phyloP scores from a whole-genome alignment of 2,797 vertebrate species.

The Poliocrania exsul region DNA sequence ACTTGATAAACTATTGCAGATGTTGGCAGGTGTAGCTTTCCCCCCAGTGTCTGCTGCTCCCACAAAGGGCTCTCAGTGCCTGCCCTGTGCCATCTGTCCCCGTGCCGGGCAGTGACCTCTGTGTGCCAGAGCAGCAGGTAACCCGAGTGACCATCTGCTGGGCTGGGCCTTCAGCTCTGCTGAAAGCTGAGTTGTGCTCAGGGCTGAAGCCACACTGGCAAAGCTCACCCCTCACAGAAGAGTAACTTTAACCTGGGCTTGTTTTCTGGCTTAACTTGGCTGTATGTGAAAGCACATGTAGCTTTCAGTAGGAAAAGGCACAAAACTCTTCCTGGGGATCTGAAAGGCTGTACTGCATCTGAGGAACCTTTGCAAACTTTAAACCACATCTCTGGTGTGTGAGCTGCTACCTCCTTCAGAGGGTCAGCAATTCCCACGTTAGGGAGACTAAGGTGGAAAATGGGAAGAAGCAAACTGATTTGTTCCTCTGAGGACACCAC shows the following conservation, averaged over 20 bases:
- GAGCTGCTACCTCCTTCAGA: neutral
- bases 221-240: neutral
- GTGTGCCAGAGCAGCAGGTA: slow-evolving; percentile 64
- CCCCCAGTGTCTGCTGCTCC: neutral
- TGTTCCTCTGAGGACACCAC: neutral
- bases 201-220: neutral
- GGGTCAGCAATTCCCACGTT: neutral
- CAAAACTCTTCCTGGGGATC: neutral
- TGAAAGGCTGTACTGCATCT: neutral
- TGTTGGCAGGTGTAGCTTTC: slow-evolving; percentile 71
- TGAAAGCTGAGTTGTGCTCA: neutral
- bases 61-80: neutral
- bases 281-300: rapidly evolving
- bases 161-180: slow-evolving; percentile 5
- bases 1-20: slow-evolving; percentile 47
- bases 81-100: slow-evolving; percentile 66
- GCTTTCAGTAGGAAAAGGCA: neutral
- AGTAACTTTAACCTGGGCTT: neutral
- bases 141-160: slow-evolving; percentile 69
- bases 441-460: neutral
- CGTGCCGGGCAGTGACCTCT: slow-evolving; percentile 15
- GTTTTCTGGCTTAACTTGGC: neutral
- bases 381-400: neutral
- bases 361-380: neutral
- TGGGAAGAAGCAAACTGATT: neutral